Evolutionary conservation across 2,888 invertebrate species (phyloP), one percentile per base, ranked within the genome.

Genomic region (Mythimna impura): DNA sequence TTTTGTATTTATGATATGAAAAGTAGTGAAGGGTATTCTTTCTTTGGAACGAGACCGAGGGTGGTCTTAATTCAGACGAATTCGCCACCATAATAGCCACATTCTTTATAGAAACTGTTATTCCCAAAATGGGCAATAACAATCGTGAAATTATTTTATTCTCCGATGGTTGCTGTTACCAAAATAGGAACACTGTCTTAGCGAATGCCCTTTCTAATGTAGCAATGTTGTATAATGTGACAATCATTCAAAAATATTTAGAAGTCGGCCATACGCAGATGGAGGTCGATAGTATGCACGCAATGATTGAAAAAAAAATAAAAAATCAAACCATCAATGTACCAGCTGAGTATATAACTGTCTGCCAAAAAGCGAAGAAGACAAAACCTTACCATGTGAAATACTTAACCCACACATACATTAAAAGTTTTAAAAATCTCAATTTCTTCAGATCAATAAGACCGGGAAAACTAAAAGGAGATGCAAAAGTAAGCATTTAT

Each of bases 31-130:
- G 72, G 77, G n/a, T n/a, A n/a, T 73, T 73, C 36, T 77, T 73
- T 64, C 9, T 77, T 22, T 77, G 77, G 77, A 77, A 77, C 40
- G 73, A 77, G 58, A 20, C 69, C 7, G 73, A 73, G 30, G 69
- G 73, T 52, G 67, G 67, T n/a, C 60, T 68, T 8, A 60, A 61
- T 61, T 52, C 67, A 12, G 60, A 68, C 4, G 52, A 68, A 22
- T 68, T 68, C n/a, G 60, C 67, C n/a, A 61, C 67, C 9, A 52
- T 61, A 40, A 36, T 52, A 50, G 12, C 60, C n/a, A 54, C 34
- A 25, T 61, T 68, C 17, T 36, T 68, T 61, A 36, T 61, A 25
- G 36, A 68, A 54, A 60, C 20, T n/a, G 52, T 69, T 50, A 54
- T 69, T 22, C 61, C 68, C 8, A 54, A 62, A 62, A 62, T 62